Evolutionary conservation across 2,113 vertebrate genomes (phyloP), one percentile per base, ranked within the genome.

Genomic region (Pica pica): DNA sequence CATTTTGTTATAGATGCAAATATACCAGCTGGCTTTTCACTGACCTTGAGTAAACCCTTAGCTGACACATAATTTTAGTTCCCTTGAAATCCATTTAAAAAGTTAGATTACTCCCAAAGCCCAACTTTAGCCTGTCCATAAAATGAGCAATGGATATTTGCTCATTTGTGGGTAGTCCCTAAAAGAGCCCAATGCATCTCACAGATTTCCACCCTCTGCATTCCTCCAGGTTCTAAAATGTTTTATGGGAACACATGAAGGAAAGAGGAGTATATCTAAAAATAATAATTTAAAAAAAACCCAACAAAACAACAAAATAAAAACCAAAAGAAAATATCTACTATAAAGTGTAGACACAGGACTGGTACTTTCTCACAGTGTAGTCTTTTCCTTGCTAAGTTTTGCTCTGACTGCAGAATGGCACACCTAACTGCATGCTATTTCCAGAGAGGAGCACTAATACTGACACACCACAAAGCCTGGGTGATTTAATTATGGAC

Each of bases 41-140:
- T 95, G 90, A 86, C 64, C 59, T 90, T 92, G 39, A 74, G 33
- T 42, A 87, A 89, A 64, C 30, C 57, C n/a, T 60, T 76, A 68
- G 55, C 49, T 87, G 37, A 44, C 33, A 65, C 13, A 4, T 76
- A 13, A 75, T 83, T 94, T 75, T 68, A 68, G 20, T 57, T 91
- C 78, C 57, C 57, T 83, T 87, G 74, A 90, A 85, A 90, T 73
- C 61, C 37, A 65, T 85, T 80, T 1, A 23, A 35, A 78, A 90
- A 70, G 23, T 90, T 64, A 67, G 9, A 90, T 94, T 90, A 71
- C 20, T 88, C 63, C 63, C 11, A 0, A 59, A 78, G 33, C 56
- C 35, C 27, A 74, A 11, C 30, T 92, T 74, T 14, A 88, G 19
- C 30, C 15, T 81, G 16, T 74, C 74, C 28, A 22, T 92, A 93